Base-by-base conservation (phyloP, 2,888 invertebrate genomes). In the Carpatolechia fugitivella region DNA sequence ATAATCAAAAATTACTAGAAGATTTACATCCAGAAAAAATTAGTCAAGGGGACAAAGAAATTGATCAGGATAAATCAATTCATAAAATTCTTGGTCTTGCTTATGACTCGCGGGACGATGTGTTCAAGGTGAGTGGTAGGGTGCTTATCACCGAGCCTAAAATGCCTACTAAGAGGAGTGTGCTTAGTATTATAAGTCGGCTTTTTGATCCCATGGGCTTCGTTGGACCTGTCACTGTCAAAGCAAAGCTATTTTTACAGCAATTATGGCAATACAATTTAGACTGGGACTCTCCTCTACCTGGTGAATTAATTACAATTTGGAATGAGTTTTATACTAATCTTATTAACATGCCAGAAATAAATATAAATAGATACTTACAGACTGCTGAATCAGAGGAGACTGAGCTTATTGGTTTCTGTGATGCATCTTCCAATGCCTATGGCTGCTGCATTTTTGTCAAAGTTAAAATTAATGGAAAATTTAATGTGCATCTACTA, bases 201-300 rank as follows among this genome's bases (percentile, higher is more conserved):
- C 36, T 54, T 29, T 54, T 29, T 16, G 54, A 54, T n/a, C 54
- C 54, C 7, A n/a, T 54, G 24, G 54, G 54, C 3, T 24, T 54
- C 1, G 30, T n/a, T n/a, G 38, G 38, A 6, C 54, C 54, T 11
- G 16, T 54, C 11, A 11, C 14, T 6, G 30, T 54, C 10, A 36
- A 14, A n/a, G 54, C 54, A 8, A 54, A 54, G 16, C 0, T 38
- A 1, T 29, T 54, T 3, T 8, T 54, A 7, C 54, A 54, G 30
- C 24, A 36, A n/a, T 6, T 54, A 1, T 54, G 54, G 54, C 8
- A 35, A 30, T 0, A 7, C 2, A 24, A 54, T 3, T 16, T 54
- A 16, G 16, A 36, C 1, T 54, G 47, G 54, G 47, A 54, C 3
- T 1, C 8, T 29, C 13, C 16, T 3, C 13, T 40, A 8, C 40